Evolutionary conservation across 2,888 invertebrate species (phyloP).

Genomic region (Ectropis crepuscularia): DNA sequence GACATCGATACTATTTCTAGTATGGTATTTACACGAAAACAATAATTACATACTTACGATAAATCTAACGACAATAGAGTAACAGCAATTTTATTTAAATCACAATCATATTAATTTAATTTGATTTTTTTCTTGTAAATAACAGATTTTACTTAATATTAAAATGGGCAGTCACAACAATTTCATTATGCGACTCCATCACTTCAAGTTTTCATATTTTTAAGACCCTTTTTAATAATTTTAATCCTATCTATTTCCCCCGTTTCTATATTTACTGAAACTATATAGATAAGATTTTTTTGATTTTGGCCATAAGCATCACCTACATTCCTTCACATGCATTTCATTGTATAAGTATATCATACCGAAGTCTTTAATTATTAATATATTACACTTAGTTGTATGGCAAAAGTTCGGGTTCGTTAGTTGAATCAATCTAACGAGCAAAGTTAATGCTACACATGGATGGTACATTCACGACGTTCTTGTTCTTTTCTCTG

Average conservation of each 20-base stretch:
- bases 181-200: constrained; percentile 39
- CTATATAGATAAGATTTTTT: not conserved
- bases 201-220: constrained; percentile 15
- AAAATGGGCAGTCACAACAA: constrained; percentile 33
- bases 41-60: constrained; percentile 19
- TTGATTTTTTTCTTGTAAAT: constrained; percentile 15
- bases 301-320: not conserved
- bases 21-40: constrained; percentile 23
- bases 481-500: constrained; percentile 90
- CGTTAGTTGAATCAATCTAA: constrained; percentile 42
- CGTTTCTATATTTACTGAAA: not conserved
- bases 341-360: not conserved
- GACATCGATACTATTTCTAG: not conserved
- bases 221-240: not conserved
- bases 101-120: constrained; percentile 24
- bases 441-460: constrained; percentile 73
- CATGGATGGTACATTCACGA: constrained; percentile 90
- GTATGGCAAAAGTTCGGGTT: constrained; percentile 31
- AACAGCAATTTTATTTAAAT: constrained; percentile 29
- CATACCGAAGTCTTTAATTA: constrained; percentile 5
- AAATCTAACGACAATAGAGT: constrained; percentile 31
- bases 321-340: not conserved
- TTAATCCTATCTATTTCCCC: not conserved
- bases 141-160: constrained; percentile 19
- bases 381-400: constrained; percentile 9